Base-by-base conservation (phyloP, 2,113 vertebrate species). In the Dicrurus megarhynchus region DNA sequence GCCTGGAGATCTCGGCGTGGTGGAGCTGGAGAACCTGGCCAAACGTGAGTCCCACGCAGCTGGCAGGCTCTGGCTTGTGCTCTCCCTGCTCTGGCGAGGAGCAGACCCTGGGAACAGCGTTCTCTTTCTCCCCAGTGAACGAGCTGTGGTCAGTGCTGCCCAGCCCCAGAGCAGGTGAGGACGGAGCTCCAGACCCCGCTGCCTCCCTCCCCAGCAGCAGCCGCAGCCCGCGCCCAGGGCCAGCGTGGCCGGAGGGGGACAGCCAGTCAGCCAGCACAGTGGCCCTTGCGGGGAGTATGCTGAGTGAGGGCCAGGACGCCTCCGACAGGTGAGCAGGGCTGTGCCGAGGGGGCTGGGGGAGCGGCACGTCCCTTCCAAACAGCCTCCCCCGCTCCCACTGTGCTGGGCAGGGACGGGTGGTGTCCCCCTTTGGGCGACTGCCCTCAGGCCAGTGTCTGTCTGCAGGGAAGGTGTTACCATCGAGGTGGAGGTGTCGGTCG, bases 401-500 rank as follows among this genome's bases (percentile, higher is more conserved):
- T 33, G n/a, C 69, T 2, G 5, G 16, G 32, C 39, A 21, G 59
- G 63, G 59, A 41, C 0, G 0, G 37, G 53, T 1, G 6, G 4
- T 1, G 2, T 30, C 28, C 20, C 17, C 3, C 12, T 3, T 4
- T 1, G 14, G 70, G 81, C 49, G 50, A 4, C 77, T 71, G 47
- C 33, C 30, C 64, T 87, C 52, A 65, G 65, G 32, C 37, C 26
- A 0, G 11, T 56, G 16, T 95, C 44, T 73, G 44, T 89, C 76
- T 44, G 21, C 92, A 96, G 94, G 76, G 95, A 94, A 76, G 79
- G 89, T 17, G 9, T 93, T 13, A 83, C 32, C 89, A 71, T 95
- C 6, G 98, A 99, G 90, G 98, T 99, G 70, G 98, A 96, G 73
- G 98, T 99, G 94, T 98, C 98, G 19, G 98, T 99, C 0, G 99